Evolutionary conservation across 2,113 vertebrate genomes (phyloP), one percentile per base, ranked within the genome.

Genomic region (Ciconia boyciana): DNA sequence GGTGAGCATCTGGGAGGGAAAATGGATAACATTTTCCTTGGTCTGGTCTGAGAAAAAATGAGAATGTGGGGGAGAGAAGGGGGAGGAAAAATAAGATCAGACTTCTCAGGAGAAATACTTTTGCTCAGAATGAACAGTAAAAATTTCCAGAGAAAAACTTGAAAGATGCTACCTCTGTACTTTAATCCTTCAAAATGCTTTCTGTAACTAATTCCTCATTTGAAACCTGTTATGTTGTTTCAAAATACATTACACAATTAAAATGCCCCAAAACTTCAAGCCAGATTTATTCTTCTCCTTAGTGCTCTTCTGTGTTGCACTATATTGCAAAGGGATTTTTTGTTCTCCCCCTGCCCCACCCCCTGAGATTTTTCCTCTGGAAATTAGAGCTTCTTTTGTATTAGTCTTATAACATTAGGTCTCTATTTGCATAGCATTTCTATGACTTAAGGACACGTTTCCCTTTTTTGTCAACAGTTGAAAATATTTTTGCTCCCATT

Each of bases 11-110:
- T 94, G 69, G 43, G 81, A 84, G 65, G 57, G 57, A 84, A 96
- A 95, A 97, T 55, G 91, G 83, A 87, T 94, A 84, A 75, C 51
- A 85, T 89, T 95, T 90, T 92, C 76, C 54, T 83, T 74, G 25
- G 25, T 92, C 68, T 91, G 32, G 22, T 84, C 72, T 78, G 52
- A 93, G 65, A 89, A 92, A 92, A 91, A 82, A 93, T 48, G 64
- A 89, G 32, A 93, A 71, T 64, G 39, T 80, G 15, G 3, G n/a
- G 49, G 19, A 88, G 18, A 90, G 26, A 68, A 75, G 8, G 19
- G 28, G 43, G 43, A 84, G 36, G 65, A 71, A 68, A 90, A 91
- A 68, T 68, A 84, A 89, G 26, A 85, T 84, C 84, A 96, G 32
- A 85, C 57, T 84, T 91, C 69, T 93, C 36, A 71, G 52, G 24